These are phyloP conservation scores for Halcyon chelicuti DNA, from an alignment of 2,797 vertebrate species.

Conservation along the genomic window DNA sequence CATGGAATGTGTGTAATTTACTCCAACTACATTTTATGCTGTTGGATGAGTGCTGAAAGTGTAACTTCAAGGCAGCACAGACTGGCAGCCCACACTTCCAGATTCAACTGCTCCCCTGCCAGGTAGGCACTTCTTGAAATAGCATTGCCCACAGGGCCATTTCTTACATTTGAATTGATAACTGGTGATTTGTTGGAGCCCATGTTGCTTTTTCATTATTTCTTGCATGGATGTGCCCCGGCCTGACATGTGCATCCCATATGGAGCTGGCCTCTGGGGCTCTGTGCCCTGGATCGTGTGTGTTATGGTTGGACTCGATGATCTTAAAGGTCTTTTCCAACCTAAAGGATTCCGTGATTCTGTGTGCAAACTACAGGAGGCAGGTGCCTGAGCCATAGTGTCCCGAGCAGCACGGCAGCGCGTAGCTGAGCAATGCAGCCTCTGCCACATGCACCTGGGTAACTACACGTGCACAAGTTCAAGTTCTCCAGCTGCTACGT, in stretches of 20 bases:
- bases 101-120: background rate
- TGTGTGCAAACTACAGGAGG: background rate
- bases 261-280: background rate
- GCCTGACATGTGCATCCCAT: conserved; percentile 41
- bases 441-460: background rate
- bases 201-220: background rate
- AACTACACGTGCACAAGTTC: background rate
- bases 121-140: conserved; percentile 23
- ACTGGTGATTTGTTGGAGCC: conserved; percentile 16
- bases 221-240: background rate
- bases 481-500: background rate
- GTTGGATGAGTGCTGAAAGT: background rate
- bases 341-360: background rate
- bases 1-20: background rate
- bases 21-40: background rate
- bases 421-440: background rate
- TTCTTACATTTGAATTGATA: conserved; percentile 26
- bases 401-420: too few species aligned
- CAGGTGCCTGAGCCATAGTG: background rate
- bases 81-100: background rate
- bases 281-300: background rate
- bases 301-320: accelerated
- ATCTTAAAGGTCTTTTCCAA: background rate
- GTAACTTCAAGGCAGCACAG: background rate
- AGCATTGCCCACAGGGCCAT: background rate